Percentiles rank a stretch among this genome's conserved stretches.
Evolutionary conservation across 2,888 invertebrate species (phyloP).

Genomic region (Pterobdella sp.): DNA sequence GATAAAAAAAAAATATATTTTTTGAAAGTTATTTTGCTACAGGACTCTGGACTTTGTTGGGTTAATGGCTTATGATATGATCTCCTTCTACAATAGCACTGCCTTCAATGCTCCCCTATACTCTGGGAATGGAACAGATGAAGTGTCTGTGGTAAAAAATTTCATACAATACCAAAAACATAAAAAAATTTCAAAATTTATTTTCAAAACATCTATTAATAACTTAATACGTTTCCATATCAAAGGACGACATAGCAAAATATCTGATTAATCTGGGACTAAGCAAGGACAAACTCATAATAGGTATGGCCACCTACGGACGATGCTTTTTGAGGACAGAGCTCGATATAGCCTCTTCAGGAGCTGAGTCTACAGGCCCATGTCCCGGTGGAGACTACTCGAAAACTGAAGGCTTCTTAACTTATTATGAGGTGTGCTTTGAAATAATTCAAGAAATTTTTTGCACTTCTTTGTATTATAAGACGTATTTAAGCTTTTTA

Average conservation of each 20-base stretch:
- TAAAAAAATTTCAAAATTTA: too few relatives aligned
- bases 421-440: conserved; percentile 13
- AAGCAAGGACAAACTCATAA: not conserved
- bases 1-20: too few relatives aligned
- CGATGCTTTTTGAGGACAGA: not conserved
- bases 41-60: not conserved
- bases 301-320: conserved; percentile 17
- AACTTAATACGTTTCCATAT: too few relatives aligned
- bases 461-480: too few relatives aligned
- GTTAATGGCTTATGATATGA: not conserved
- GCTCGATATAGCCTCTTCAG: not conserved
- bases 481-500: too few relatives aligned
- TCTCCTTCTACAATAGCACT: conserved; percentile 38
- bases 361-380: conserved; percentile 6
- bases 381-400: conserved; percentile 9
- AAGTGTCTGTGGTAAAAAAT: not conserved
- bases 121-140: not conserved
- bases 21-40: too few relatives aligned
- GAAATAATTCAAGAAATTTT: too few relatives aligned
- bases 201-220: too few relatives aligned
- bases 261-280: conserved; percentile 1
- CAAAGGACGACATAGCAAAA: conserved; percentile 12
- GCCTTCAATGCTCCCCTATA: conserved; percentile 33
- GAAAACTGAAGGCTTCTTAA: not conserved
- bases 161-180: too few relatives aligned